Conservation (phyloP, 2,113 vertebrate genomes). For the Gallinago undulata region DNA sequence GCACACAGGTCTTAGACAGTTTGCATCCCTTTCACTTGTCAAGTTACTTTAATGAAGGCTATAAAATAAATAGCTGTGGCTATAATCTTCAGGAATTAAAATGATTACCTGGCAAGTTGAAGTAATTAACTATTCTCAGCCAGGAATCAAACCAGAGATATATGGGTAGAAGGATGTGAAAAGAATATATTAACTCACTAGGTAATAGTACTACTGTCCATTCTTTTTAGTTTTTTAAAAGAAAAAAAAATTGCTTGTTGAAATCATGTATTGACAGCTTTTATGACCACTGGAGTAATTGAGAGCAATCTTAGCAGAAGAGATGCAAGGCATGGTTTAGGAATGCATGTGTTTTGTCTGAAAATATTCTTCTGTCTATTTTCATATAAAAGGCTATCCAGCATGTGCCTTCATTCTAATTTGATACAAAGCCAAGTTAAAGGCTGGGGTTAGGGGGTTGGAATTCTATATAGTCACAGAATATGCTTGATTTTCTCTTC, state of each 20-base stretch:
- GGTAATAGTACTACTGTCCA: not conserved
- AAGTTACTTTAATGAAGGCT: constrained; percentile 55
- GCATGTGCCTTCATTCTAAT: not conserved
- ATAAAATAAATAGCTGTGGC: constrained; percentile 55
- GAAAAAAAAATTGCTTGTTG: not conserved
- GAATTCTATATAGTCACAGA: not conserved
- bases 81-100: constrained; percentile 60
- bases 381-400: not conserved
- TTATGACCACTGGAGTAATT: not conserved
- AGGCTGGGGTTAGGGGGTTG: not conserved
- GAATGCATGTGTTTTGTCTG: not conserved
- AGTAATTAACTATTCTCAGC: constrained; percentile 61
- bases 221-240: not conserved
- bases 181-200: constrained; percentile 44
- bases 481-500: not conserved
- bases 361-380: not conserved
- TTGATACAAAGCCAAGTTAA: not conserved
- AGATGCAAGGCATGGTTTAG: not conserved
- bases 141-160: constrained; percentile 38
- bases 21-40: constrained; percentile 56
- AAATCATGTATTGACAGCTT: not conserved
- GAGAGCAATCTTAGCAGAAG: not conserved
- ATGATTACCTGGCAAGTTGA: constrained; percentile 60
- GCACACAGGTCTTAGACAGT: not conserved
- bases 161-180: not conserved